These are phyloP conservation scores for Xylota segnis DNA, from an alignment of 2,888 invertebrate species.

Conservation along the genomic window DNA sequence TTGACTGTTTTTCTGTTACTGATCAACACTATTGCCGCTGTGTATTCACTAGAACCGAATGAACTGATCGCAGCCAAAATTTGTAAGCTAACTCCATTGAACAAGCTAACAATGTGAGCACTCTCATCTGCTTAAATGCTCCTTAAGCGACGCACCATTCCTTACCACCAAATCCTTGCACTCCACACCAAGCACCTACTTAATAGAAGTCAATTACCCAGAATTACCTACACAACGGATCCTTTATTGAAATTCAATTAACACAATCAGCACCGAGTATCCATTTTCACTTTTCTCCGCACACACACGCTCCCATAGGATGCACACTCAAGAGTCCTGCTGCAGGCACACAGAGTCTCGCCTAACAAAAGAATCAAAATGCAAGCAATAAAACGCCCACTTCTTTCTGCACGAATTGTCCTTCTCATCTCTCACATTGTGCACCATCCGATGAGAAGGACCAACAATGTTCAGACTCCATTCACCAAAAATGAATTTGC, in stretches of 20 bases:
- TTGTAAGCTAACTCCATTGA: too few species aligned
- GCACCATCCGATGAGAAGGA: not conserved
- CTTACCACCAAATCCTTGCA: not conserved
- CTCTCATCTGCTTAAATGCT: too few species aligned
- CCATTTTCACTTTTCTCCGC: conserved; percentile 6
- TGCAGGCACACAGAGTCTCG: not conserved
- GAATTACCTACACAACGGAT: conserved; percentile 41
- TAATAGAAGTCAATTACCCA: conserved; percentile 49
- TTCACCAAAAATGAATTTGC: conserved; percentile 66
- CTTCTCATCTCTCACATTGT: conserved; percentile 36
- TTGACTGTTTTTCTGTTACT: too few species aligned
- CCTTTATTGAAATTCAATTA: conserved; percentile 15
- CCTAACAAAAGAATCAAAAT: conserved; percentile 21
- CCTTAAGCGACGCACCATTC: not conserved
- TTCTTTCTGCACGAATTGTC: conserved; percentile 52
- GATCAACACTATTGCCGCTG: too few species aligned
- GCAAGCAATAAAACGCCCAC: conserved; percentile 66
- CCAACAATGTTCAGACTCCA: conserved; percentile 22
- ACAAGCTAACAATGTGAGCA: too few species aligned
- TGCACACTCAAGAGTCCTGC: conserved; percentile 10
- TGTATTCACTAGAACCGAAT: too few species aligned
- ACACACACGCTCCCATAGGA: not conserved
- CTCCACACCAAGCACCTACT: not conserved
- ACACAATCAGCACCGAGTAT: not conserved
- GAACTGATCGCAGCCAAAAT: too few species aligned